These are phyloP conservation scores for Bruchidius siliquastri DNA, from an alignment of 2,888 invertebrate genomes.

Conservation along the genomic window DNA sequence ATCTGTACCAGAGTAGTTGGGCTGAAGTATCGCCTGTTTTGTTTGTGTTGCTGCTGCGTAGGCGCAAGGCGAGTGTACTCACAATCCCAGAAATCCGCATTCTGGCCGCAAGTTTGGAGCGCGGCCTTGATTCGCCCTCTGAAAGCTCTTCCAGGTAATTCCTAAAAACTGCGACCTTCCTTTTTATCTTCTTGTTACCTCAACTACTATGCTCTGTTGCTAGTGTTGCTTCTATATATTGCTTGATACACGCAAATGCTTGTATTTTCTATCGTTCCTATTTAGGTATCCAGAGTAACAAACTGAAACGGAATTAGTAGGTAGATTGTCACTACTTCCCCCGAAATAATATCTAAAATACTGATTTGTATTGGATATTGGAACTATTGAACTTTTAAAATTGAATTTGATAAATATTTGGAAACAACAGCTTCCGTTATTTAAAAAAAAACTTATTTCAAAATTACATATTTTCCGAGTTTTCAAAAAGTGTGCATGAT, in stretches of 20 bases:
- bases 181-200: conserved; percentile 16
- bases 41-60: conserved; percentile 37
- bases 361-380: too few species aligned
- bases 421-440: too few species aligned
- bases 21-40: conserved; percentile 40
- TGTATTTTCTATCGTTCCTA: background rate
- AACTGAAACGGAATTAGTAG: too few species aligned
- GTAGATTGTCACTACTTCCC: too few species aligned
- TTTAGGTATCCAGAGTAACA: too few species aligned
- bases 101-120: conserved; percentile 76
- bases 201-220: background rate
- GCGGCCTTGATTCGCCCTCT: conserved; percentile 61
- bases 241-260: background rate
- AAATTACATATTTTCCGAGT: too few species aligned
- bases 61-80: conserved; percentile 69
- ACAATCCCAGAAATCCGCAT: conserved; percentile 78
- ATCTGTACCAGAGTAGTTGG: conserved; percentile 24
- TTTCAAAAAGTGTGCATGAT: too few species aligned
- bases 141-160: conserved; percentile 33
- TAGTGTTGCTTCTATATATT: background rate
- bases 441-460: too few species aligned
- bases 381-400: too few species aligned
- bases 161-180: conserved; percentile 20
- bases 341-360: too few species aligned
- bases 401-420: too few species aligned